These are phyloP conservation scores for Entomyzon cyanotis DNA, from an alignment of 2,113 vertebrate genomes.

Conservation along the genomic window DNA sequence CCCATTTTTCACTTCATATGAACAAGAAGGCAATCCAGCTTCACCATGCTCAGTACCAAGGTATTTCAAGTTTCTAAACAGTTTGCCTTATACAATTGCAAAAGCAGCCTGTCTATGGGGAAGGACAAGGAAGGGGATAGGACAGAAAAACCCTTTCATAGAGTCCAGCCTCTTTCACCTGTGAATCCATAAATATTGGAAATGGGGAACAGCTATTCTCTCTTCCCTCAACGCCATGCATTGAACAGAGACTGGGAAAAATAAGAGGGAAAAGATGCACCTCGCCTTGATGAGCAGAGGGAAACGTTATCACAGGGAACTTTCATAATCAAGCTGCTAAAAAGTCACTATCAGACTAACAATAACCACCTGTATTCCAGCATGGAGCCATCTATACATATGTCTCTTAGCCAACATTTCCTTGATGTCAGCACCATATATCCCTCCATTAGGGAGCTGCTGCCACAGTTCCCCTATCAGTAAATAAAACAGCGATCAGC, in stretches of 20 bases:
- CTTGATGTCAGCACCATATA: constrained; percentile 43
- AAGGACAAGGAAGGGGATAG: not conserved
- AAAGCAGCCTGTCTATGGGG: not conserved
- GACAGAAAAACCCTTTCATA: not conserved
- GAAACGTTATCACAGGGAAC: not conserved
- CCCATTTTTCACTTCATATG: not conserved
- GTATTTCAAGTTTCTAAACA: not conserved
- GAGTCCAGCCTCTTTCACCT: not conserved
- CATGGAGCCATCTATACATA: constrained; percentile 13
- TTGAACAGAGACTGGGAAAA: not conserved
- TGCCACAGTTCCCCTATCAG: not conserved
- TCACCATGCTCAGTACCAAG: not conserved
- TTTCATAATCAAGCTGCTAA: not conserved
- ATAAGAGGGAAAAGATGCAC: not conserved
- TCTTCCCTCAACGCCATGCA: not conserved
- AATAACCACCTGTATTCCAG: constrained; percentile 5
- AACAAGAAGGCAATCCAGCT: not conserved
- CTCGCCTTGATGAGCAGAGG: not conserved
- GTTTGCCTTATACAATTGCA: not conserved
- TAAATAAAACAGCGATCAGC: constrained; percentile 49
- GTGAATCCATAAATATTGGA: not conserved
- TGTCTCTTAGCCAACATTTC: constrained; percentile 29
- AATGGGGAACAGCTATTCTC: not conserved
- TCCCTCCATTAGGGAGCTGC: constrained; percentile 2
- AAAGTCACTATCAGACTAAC: not conserved